Percentiles rank a stretch among this genome's conserved stretches.
These are phyloP conservation scores for Heliconius congener DNA, from an alignment of 1,140 invertebrate species.

Conservation along the genomic window DNA sequence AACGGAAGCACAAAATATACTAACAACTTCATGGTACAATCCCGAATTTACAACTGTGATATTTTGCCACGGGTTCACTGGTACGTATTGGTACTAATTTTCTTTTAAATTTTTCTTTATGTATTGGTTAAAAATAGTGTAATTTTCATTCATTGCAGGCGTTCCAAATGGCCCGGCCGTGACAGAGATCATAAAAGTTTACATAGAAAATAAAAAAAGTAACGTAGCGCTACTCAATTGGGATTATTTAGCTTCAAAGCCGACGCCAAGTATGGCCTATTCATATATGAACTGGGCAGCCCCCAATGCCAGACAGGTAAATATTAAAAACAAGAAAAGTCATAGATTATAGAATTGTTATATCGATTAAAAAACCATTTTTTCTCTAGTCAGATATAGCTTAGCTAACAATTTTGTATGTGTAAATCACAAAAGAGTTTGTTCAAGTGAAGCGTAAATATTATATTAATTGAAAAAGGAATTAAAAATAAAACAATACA, in stretches of 20 bases:
- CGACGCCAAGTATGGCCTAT: constrained; percentile 43
- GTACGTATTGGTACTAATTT: constrained; percentile 39
- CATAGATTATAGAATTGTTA: no score
- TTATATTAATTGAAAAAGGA: no score
- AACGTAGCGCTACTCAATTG: constrained; percentile 72
- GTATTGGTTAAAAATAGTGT: neutral
- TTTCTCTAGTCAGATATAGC: no score
- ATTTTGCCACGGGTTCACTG: constrained; percentile 67
- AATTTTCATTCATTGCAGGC: constrained; percentile 47
- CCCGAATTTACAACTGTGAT: constrained; percentile 50
- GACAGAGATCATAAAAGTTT: constrained; percentile 52
- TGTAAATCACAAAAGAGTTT: no score
- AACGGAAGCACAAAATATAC: constrained; percentile 50
- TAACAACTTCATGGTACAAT: constrained; percentile 57
- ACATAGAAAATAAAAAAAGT: constrained; percentile 54
- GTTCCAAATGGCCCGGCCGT: constrained; percentile 60
- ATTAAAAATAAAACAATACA: no score
- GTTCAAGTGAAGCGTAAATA: no score
- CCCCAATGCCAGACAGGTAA: constrained; percentile 66
- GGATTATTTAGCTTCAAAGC: constrained; percentile 58
- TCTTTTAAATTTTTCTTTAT: neutral
- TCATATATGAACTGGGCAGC: constrained; percentile 70
- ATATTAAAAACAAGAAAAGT: neutral
- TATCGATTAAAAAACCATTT: no score
- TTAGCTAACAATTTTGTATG: no score